Evolutionary conservation across 2,888 invertebrate species (phyloP).

Genomic region (Microplitis deprimator): DNA sequence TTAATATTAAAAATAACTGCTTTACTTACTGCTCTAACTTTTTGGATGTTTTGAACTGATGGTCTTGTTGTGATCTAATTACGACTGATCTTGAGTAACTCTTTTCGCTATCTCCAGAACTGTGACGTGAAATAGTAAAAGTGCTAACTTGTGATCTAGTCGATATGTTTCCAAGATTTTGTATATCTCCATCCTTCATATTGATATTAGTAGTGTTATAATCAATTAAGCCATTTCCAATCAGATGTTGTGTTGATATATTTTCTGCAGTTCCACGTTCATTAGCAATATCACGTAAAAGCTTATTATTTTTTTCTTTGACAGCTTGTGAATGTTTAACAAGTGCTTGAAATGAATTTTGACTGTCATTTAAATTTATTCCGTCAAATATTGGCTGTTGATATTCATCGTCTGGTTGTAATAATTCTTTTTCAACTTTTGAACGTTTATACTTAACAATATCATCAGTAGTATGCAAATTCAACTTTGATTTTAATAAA

Average conservation of each 20-base stretch:
- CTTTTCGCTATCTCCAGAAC: conserved; percentile 66
- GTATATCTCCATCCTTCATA: conserved; percentile 49
- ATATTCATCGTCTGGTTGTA: conserved; percentile 53
- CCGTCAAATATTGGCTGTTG: conserved; percentile 59
- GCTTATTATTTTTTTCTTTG: conserved; percentile 60
- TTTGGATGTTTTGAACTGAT: conserved; percentile 63
- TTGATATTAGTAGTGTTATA: conserved; percentile 42
- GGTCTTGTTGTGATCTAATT: conserved; percentile 61
- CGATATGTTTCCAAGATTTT: conserved; percentile 61
- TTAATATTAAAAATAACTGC: background rate
- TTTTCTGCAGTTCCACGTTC: conserved; percentile 60
- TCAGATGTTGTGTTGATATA: conserved; percentile 44
- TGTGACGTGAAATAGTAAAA: conserved; percentile 66
- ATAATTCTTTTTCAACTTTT: conserved; percentile 56
- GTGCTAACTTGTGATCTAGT: conserved; percentile 66
- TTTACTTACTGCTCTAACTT: conserved; percentile 68
- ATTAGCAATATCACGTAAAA: conserved; percentile 59
- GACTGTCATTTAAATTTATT: conserved; percentile 61
- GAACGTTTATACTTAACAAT: conserved; percentile 60
- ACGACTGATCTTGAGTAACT: conserved; percentile 67
- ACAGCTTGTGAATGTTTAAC: conserved; percentile 63
- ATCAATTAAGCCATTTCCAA: conserved; percentile 52
- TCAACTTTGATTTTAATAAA: conserved; percentile 55
- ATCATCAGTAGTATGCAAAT: conserved; percentile 57
- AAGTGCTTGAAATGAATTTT: conserved; percentile 62